phyloP scores from a whole-genome alignment of 2,113 vertebrate species.

The Bubo scandiacus region DNA sequence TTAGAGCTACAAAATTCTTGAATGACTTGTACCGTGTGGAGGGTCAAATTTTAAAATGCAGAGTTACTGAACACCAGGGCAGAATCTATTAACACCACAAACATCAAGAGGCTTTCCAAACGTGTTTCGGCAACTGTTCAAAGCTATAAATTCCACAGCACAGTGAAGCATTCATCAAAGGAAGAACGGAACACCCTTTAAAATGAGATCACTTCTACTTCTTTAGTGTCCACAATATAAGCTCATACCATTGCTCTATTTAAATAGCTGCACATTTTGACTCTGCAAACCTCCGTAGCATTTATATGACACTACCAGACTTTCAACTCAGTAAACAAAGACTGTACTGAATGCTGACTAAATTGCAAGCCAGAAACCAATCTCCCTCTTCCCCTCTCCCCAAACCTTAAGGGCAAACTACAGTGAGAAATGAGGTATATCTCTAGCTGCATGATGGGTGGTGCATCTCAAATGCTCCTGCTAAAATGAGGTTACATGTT shows the following conservation, averaged over 20 bases:
- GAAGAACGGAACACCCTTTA: neutral
- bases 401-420: neutral
- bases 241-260: neutral
- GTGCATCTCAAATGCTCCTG: neutral
- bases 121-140: neutral
- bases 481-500: rapidly evolving
- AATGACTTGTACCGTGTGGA: neutral
- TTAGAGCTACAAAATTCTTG: neutral
- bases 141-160: neutral
- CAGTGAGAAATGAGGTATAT: neutral
- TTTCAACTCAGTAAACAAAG: neutral
- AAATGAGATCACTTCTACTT: neutral
- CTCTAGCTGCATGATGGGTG: rapidly evolving
- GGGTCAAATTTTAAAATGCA: slow-evolving; percentile 7
- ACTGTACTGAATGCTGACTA: neutral
- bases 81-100: slow-evolving; percentile 9
- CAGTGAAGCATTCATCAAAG: neutral
- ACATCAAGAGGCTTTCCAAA: slow-evolving; percentile 12
- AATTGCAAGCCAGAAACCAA: neutral
- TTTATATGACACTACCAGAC: neutral
- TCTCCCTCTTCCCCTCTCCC: neutral
- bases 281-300: neutral
- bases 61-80: neutral
- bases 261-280: neutral
- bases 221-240: neutral